Evolutionary conservation across 2,888 invertebrate species (phyloP), one percentile per base, ranked within the genome.

Genomic region (Chymomyza procnemis): DNA sequence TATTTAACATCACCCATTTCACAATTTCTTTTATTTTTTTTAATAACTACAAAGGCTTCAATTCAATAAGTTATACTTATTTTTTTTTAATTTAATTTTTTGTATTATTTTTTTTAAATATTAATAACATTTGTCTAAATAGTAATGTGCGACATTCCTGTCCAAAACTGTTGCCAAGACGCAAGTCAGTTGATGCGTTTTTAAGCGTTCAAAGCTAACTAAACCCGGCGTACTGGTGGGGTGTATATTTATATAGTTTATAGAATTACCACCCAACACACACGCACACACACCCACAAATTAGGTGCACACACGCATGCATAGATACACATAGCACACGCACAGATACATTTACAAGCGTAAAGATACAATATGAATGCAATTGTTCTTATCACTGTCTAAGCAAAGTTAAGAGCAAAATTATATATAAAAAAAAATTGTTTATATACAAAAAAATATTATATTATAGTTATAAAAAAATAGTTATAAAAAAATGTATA

Each of bases 1-100:
- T 84, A 75, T 64, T 80, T 89, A 1, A 79, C 75, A 61, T 75
- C 74, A 41, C 76, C 78, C 6, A 14, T 50, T 50, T 12, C 21
- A 46, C 54, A 34, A 62, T 62, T 41, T n/a, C 55, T 4, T 18
- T 26, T n/a, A 54, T 64, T 63, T 78, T 75, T n/a, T n/a, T n/a
- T n/a, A n/a, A n/a, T 26, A 26, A 0, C 8, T 26, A 26, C 1
- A 26, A 26, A 26, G 0, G 0, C 6, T 8, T 26, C 26, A 26
- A 26, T 26, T 26, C 8, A 26, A 26, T 6, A 26, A 26, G 26
- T 6, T 26, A 8, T 6, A 26, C 26, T 26, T 30, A 48, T 12
- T 1, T 47, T 52, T n/a, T 30, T 18, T 50, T 18, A 50, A 9
- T 12, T 12, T 12, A 26, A 4, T 26, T 26, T 1, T 26, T 26